A percentile compares a stretch with the other conserved stretches of the same genome.
Evolutionary conservation across 2,113 vertebrate species (phyloP).

Genomic region (Tachysurus vachellii): DNA sequence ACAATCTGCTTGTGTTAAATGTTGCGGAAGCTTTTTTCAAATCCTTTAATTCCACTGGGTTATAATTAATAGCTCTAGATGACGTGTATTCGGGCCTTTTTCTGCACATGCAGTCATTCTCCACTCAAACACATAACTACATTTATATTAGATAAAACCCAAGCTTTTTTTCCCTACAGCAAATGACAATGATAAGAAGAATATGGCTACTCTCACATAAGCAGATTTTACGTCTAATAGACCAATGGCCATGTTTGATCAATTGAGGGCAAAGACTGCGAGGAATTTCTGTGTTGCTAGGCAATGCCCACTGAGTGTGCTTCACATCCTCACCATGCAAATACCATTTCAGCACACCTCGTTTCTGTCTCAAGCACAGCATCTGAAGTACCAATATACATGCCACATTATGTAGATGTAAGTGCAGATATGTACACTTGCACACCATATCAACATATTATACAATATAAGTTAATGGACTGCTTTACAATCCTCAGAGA

Average conservation of each 20-base stretch:
- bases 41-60: constrained; percentile 38
- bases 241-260: constrained; percentile 9
- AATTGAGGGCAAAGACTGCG: constrained; percentile 36
- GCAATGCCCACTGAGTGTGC: constrained; percentile 55
- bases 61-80: constrained; percentile 8
- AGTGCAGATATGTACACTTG: not conserved
- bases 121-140: not conserved
- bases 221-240: not conserved
- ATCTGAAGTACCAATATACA: constrained; percentile 48
- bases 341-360: constrained; percentile 60
- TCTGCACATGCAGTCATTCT: not conserved
- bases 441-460: not conserved
- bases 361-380: constrained; percentile 62
- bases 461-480: not conserved
- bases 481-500: not conserved
- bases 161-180: not conserved
- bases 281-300: constrained; percentile 52
- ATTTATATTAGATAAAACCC: not conserved
- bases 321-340: constrained; percentile 60
- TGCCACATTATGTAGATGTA: not conserved
- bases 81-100: not conserved
- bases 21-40: constrained; percentile 18
- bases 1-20: constrained; percentile 1
- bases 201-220: not conserved
- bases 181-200: not conserved